Percentiles rank a stretch among this genome's conserved stretches.
Evolutionary conservation across 2,888 invertebrate species (phyloP).

Genomic region (Ctena decussata): DNA sequence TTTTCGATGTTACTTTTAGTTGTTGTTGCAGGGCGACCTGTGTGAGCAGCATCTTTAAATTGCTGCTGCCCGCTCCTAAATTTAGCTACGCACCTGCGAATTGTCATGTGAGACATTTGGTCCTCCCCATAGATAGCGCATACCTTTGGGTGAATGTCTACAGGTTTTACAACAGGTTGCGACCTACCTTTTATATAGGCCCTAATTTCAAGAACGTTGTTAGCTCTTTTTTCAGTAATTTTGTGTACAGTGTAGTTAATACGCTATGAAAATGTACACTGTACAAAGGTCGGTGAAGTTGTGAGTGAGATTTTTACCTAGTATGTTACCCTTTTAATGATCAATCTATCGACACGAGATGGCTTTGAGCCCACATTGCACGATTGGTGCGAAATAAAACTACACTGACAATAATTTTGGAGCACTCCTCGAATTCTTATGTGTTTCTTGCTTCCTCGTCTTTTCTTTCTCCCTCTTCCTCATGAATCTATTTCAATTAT

Average conservation of each 20-base stretch:
- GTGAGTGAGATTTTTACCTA: neutral
- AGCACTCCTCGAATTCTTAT: neutral
- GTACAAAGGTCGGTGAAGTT: neutral
- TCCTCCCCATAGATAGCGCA: neutral
- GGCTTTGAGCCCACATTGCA: neutral
- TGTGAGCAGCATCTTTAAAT: no score
- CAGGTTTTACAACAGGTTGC: neutral
- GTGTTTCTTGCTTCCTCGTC: no score
- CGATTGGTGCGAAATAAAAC: neutral
- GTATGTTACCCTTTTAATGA: neutral
- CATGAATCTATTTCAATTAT: no score
- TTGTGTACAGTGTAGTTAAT: neutral
- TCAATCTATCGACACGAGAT: neutral
- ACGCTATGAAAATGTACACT: neutral
- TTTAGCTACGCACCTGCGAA: neutral
- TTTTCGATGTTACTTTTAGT: no score
- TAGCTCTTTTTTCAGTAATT: neutral
- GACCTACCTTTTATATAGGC: neutral
- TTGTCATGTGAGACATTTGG: neutral
- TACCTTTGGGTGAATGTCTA: neutral
- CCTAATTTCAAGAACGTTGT: neutral
- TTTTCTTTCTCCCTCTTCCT: no score
- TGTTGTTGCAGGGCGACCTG: no score
- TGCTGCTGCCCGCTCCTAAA: no score
- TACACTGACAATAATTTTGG: neutral